A percentile compares a stretch with the other conserved stretches of the same genome.
These are phyloP conservation scores for Netta rufina DNA, from an alignment of 2,797 vertebrate genomes.

Conservation along the genomic window DNA sequence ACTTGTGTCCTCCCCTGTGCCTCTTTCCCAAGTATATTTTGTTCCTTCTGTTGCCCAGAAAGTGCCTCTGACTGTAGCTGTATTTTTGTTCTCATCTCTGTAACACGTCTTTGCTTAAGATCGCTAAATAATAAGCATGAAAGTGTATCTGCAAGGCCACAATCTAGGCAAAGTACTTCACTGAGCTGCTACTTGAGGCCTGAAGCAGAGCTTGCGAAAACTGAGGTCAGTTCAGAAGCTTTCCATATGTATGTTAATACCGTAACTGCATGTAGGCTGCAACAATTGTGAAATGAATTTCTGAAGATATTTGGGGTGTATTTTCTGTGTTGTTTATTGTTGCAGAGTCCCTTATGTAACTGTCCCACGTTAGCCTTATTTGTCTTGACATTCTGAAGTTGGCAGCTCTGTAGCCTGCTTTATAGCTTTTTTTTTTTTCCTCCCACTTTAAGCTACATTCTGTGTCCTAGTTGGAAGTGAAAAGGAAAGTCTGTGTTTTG, in stretches of 20 bases:
- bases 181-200: neutral
- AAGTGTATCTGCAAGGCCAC: neutral
- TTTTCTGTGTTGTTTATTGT: neutral
- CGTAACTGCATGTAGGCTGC: neutral
- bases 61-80: neutral
- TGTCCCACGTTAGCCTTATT: neutral
- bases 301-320: neutral
- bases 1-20: accelerated
- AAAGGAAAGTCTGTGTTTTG: neutral
- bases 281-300: neutral
- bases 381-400: neutral
- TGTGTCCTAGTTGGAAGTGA: neutral
- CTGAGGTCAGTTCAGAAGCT: neutral
- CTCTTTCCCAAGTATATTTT: neutral
- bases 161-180: neutral
- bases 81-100: neutral
- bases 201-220: neutral
- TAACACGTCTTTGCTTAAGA: neutral
- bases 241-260: neutral
- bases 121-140: neutral
- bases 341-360: neutral
- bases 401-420: neutral
- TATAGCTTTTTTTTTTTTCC: neutral
- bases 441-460: neutral
- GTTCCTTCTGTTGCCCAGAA: neutral